phyloP scores from a whole-genome alignment of 2,113 vertebrate genomes.

The Okapia johnstoni region DNA sequence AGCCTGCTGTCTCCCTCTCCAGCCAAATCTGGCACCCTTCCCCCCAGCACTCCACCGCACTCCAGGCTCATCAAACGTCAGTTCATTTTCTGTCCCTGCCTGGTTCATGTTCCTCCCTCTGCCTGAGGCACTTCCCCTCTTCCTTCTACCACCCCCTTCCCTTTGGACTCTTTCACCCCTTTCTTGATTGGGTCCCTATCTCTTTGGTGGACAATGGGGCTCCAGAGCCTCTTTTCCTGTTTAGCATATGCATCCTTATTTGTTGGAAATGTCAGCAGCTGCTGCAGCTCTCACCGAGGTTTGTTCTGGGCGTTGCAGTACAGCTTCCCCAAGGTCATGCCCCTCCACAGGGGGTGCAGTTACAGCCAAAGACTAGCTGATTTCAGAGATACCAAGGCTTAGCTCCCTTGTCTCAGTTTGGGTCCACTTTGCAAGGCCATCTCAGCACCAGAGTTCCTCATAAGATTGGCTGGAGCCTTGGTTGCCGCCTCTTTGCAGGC shows the following conservation, averaged over 20 bases:
- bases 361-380: background rate
- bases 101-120: background rate
- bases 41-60: rapidly evolving
- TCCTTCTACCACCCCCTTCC: background rate
- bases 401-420: background rate
- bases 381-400: background rate
- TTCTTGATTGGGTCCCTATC: background rate
- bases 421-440: background rate
- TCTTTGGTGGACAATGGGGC: too few species aligned
- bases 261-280: background rate
- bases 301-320: background rate
- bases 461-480: background rate
- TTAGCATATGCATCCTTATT: background rate
- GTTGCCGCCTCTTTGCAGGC: background rate
- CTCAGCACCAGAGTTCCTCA: background rate
- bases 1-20: too few species aligned
- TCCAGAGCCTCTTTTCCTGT: background rate
- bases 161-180: background rate
- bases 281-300: background rate
- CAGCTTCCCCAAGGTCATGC: background rate
- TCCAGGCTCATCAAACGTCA: background rate
- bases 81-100: background rate
- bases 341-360: background rate
- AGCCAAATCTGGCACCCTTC: background rate
- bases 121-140: background rate